phyloP scores from a whole-genome alignment of 2,797 vertebrate genomes.

The Enteromius afrohamiltoni region DNA sequence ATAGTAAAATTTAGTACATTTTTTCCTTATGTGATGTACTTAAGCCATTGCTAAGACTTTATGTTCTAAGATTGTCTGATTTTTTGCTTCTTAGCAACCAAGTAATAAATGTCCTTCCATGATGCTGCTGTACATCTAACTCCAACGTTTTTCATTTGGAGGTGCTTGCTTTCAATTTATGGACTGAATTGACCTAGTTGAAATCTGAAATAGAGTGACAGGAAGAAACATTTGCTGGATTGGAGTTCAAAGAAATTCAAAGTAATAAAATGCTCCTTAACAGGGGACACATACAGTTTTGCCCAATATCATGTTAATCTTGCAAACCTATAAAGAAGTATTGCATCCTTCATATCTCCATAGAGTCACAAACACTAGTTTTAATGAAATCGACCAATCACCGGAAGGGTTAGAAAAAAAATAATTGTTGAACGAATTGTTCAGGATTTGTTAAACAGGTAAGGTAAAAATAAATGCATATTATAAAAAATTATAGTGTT shows the following conservation, averaged over 20 bases:
- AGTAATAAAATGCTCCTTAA: background rate
- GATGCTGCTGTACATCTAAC: background rate
- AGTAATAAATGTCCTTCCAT: background rate
- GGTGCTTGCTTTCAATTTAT: background rate
- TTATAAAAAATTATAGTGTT: no score
- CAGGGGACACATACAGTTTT: no score
- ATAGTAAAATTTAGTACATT: conserved; percentile 3
- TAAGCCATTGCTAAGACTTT: background rate
- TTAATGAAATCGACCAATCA: no score
- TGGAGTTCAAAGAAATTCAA: background rate
- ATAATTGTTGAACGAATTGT: no score
- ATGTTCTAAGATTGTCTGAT: background rate
- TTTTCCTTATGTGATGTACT: background rate
- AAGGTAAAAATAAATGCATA: no score
- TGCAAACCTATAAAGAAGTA: background rate
- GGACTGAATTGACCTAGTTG: background rate
- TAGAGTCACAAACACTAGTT: background rate
- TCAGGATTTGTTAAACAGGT: no score
- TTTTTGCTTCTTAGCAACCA: background rate
- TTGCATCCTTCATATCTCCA: background rate
- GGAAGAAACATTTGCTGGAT: background rate
- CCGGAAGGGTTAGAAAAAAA: no score
- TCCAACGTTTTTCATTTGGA: background rate
- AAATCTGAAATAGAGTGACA: background rate
- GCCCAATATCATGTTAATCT: background rate